Percentiles rank a stretch among this genome's conserved stretches.
Conservation (phyloP, 2,797 vertebrate species). For the Intellagama lesueurii region DNA sequence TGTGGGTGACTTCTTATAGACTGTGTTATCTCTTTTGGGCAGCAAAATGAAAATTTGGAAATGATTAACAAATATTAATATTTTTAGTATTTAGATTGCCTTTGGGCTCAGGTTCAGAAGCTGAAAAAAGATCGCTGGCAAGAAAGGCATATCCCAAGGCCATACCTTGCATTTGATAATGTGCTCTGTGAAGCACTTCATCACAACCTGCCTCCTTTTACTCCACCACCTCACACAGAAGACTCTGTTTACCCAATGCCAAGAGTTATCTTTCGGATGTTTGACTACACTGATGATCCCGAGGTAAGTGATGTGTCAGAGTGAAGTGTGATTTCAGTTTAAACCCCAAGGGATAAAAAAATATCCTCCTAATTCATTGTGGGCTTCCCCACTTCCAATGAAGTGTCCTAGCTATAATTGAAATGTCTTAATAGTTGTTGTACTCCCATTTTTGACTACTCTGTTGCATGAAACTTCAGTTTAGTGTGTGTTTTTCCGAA, state of each 20-base stretch:
- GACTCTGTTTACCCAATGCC: conserved; percentile 93
- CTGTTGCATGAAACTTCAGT: neutral
- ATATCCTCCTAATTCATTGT: neutral
- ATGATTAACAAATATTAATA: conserved; percentile 24
- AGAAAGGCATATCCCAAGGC: conserved; percentile 95
- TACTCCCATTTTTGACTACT: neutral
- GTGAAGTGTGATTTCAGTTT: neutral
- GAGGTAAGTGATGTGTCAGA: conserved; percentile 82
- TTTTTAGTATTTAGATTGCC: conserved; percentile 95
- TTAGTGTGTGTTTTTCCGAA: neutral
- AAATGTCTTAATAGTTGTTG: neutral
- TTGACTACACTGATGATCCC: conserved; percentile 98
- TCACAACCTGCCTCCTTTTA: conserved; percentile 97
- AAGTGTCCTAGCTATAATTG: neutral
- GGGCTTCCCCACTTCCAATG: no score
- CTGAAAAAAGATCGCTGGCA: conserved; percentile 98
- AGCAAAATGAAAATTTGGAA: neutral
- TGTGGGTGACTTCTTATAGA: neutral
- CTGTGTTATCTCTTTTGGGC: neutral
- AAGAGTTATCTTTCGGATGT: conserved; percentile 94
- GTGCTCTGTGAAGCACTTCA: conserved; percentile 97
- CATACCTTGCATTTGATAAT: conserved; percentile 97
- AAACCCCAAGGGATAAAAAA: neutral
- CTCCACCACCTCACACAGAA: conserved; percentile 92
- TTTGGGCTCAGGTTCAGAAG: conserved; percentile 98